phyloP scores from a whole-genome alignment of 1,140 invertebrate species.

The Scaptomyza graminum region DNA sequence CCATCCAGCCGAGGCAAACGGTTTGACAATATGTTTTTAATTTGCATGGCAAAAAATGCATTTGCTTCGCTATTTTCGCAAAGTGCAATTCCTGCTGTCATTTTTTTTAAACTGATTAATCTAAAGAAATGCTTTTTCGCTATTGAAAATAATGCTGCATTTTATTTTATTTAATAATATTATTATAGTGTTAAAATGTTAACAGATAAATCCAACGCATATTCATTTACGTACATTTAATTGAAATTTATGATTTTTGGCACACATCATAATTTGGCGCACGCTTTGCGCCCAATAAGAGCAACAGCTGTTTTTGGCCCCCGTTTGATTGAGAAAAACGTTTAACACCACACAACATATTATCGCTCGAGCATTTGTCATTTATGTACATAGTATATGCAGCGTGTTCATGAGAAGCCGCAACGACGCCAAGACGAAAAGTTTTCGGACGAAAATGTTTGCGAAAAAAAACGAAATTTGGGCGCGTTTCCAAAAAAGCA shows the following conservation, averaged over 20 bases:
- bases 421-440: not conserved
- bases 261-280: constrained; percentile 67
- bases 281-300: constrained; percentile 51
- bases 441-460: not conserved
- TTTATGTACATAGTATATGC: constrained; percentile 16
- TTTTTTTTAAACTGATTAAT: no score
- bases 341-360: constrained; percentile 69
- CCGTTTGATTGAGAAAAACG: constrained; percentile 60
- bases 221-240: constrained; percentile 43
- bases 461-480: constrained; percentile 57
- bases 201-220: no score
- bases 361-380: constrained; percentile 71
- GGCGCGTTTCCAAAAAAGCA: constrained; percentile 63
- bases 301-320: constrained; percentile 36
- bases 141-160: not conserved
- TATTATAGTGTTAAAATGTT: not conserved
- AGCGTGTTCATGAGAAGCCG: constrained; percentile 4
- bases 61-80: constrained; percentile 59
- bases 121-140: not conserved
- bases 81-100: not conserved
- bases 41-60: constrained; percentile 64
- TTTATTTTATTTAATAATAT: not conserved
- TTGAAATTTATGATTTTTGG: constrained; percentile 76
- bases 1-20: constrained; percentile 38
- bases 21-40: constrained; percentile 79